phyloP scores from a whole-genome alignment of 1,140 invertebrate species.

The Potamilus streckersoni region DNA sequence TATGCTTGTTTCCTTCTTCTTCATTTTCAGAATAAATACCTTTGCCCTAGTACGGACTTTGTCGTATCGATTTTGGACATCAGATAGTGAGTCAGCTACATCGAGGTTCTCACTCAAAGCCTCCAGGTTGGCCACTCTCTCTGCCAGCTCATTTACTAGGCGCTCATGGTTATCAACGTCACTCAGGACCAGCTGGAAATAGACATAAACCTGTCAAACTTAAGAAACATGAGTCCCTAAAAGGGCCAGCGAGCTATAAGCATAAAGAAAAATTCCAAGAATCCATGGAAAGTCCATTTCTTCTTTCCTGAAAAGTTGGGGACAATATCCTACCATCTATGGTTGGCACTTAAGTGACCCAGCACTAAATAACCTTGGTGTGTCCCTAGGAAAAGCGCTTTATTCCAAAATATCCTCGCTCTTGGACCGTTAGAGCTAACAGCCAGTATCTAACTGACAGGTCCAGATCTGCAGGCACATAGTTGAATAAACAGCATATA shows the following conservation, averaged over 20 bases:
- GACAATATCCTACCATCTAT: background rate
- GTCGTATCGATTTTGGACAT: slow-evolving; percentile 55
- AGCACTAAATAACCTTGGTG: no score
- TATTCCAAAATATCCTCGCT: no score
- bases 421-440: background rate
- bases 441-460: no score
- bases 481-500: no score
- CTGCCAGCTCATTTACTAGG: slow-evolving; percentile 60
- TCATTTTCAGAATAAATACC: slow-evolving; percentile 28
- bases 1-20: no score
- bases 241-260: no score
- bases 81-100: slow-evolving; percentile 45
- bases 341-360: no score
- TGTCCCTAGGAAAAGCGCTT: no score
- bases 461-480: no score
- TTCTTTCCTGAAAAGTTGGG: background rate
- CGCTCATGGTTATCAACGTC: slow-evolving; percentile 58
- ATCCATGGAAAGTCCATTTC: background rate
- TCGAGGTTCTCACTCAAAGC: slow-evolving; percentile 54
- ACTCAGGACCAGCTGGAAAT: slow-evolving; percentile 50
- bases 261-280: background rate
- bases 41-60: slow-evolving; percentile 40
- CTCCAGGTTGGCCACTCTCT: slow-evolving; percentile 76
- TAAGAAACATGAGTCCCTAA: no score
- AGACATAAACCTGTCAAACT: background rate